Evolutionary conservation across 2,888 invertebrate genomes (phyloP), one percentile per base, ranked within the genome.

Genomic region (Diaphora mendica): DNA sequence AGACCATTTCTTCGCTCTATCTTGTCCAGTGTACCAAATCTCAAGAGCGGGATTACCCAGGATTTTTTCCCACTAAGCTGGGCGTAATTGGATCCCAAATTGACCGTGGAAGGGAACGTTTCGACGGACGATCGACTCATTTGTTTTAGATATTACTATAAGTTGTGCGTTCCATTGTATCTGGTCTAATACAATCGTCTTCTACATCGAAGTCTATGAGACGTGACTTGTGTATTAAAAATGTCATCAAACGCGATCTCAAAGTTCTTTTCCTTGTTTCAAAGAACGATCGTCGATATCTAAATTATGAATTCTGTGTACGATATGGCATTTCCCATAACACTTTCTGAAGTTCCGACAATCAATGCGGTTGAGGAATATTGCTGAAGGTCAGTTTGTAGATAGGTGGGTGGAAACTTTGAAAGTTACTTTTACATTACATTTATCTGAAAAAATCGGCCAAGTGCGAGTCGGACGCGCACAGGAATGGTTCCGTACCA

Each of bases 81-180:
- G 87, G 89, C 94, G 94, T 95, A 95, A 95, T 95, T 95, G 95
- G 94, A 95, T 94, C 91, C 92, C 92, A 95, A 95, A 95, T 95
- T 94, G 95, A 95, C 95, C 94, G 94, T 88, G 88, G 88, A 84
- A 81, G 88, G 88, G 87, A 88, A 87, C 89, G 87, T 89, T 88
- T 85, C 87, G 86, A 87, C 88, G 88, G 89, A 88, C 90, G 89
- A 90, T 92, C 90, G 89, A 90, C 86, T 89, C 87, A 89, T 91
- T 90, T 89, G 87, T 89, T 86, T 87, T 81, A 81, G 86, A 85
- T 87, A 88, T 86, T 83, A 82, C 80, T 80, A 83, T 86, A 83
- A 72, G 70, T 70, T 75, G n/a, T 13, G 39, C 15, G 51, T 64
- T 65, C 30, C n/a, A 65, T 42, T 65, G 64, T 75, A 75, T 82